Conservation (phyloP, 1,140 invertebrate species). For the Ostrea edulis region DNA sequence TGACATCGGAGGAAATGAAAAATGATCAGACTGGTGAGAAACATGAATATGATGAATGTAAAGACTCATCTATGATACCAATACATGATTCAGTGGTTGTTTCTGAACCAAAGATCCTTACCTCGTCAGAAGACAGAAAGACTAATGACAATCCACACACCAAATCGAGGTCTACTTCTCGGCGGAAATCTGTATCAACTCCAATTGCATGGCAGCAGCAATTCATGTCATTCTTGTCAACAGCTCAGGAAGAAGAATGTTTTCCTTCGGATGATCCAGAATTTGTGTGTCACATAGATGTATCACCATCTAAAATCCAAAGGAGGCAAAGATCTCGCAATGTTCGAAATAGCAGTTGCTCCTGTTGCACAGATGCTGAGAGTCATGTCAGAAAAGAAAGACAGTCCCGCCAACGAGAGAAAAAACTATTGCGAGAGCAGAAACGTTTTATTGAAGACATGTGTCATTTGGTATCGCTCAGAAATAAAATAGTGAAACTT, state of each 20-base stretch:
- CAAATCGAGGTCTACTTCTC: neutral
- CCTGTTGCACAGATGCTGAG: constrained; percentile 52
- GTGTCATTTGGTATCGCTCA: constrained; percentile 53
- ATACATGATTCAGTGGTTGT: neutral
- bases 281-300: constrained; percentile 2
- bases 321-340: constrained; percentile 52
- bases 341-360: constrained; percentile 49
- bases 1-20: neutral
- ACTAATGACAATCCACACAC: neutral
- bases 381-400: constrained; percentile 44
- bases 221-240: constrained; percentile 58
- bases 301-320: constrained; percentile 40
- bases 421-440: constrained; percentile 47
- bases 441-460: constrained; percentile 58
- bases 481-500: constrained; percentile 55
- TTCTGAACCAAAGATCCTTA: neutral
- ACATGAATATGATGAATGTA: neutral
- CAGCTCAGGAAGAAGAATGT: constrained; percentile 38
- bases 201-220: constrained; percentile 59
- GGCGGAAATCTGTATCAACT: constrained; percentile 40
- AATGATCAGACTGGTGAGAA: neutral
- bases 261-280: neutral
- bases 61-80: neutral
- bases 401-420: constrained; percentile 42
- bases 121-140: neutral